Evolutionary conservation across 2,113 vertebrate genomes (phyloP).

Genomic region (Enhydra lutris): DNA sequence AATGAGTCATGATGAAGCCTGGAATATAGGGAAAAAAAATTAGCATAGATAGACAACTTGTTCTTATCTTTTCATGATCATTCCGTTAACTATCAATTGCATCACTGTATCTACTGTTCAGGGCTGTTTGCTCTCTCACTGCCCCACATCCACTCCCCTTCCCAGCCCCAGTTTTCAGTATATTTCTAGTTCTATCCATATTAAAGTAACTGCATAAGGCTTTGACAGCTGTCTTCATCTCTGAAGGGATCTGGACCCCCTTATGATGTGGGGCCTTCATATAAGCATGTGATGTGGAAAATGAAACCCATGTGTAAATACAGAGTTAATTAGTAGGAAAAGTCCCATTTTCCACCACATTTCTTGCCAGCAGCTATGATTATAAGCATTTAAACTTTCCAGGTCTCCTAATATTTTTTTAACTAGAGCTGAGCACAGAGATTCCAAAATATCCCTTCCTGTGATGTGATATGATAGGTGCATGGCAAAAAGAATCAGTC

Average conservation of each 20-base stretch:
- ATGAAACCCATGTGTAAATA: slow-evolving; percentile 74
- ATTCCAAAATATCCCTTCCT: slow-evolving; percentile 49
- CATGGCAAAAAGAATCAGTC: slow-evolving; percentile 51
- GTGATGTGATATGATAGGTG: slow-evolving; percentile 50
- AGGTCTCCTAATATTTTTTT: slow-evolving; percentile 58
- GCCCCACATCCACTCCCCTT: fast-evolving
- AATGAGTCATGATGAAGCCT: not conserved
- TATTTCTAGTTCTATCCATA: not conserved
- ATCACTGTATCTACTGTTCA: not conserved
- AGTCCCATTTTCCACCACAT: slow-evolving; percentile 65
- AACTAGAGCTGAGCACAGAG: slow-evolving; percentile 41
- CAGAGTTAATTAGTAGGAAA: slow-evolving; percentile 74
- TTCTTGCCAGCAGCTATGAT: slow-evolving; percentile 75
- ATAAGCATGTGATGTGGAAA: slow-evolving; percentile 56
- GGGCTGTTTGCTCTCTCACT: not conserved
- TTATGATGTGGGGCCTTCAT: slow-evolving; percentile 17
- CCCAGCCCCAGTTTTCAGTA: not conserved
- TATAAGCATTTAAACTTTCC: slow-evolving; percentile 58
- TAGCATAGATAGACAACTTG: not conserved
- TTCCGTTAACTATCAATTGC: not conserved
- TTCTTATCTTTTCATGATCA: not conserved
- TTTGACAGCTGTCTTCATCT: slow-evolving; percentile 55
- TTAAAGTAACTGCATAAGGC: not conserved
- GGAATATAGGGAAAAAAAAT: not conserved
- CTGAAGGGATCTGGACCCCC: slow-evolving; percentile 23